phyloP scores from a whole-genome alignment of 1,140 invertebrate species.

The Euura lappo region DNA sequence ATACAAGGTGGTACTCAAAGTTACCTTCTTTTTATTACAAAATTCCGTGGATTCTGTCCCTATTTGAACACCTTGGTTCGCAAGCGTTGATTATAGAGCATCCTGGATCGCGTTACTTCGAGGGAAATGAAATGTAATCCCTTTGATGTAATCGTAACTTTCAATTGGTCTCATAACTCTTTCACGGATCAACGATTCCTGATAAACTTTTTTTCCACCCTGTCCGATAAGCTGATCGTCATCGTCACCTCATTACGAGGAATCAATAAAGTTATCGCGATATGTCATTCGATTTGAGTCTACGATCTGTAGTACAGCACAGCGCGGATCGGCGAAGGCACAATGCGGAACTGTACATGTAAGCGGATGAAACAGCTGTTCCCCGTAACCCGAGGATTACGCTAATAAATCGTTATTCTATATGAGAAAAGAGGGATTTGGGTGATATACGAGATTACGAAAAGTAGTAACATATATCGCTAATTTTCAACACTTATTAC shows the following conservation, averaged over 20 bases:
- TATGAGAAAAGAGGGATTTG: too few relatives aligned
- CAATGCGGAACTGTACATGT: neutral
- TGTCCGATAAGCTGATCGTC: too few relatives aligned
- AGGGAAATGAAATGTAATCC: neutral
- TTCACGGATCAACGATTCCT: too few relatives aligned
- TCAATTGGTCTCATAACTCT: too few relatives aligned
- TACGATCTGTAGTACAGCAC: too few relatives aligned
- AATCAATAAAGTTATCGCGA: too few relatives aligned
- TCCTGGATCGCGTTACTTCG: neutral
- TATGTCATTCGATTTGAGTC: too few relatives aligned
- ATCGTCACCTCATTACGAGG: too few relatives aligned
- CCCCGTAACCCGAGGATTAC: neutral
- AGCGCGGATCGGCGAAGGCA: neutral
- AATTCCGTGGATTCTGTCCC: too few relatives aligned
- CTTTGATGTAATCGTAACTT: neutral
- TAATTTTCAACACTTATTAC: slow-evolving; percentile 1
- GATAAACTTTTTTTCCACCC: too few relatives aligned
- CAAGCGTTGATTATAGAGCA: neutral
- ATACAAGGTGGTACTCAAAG: neutral
- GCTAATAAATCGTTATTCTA: neutral
- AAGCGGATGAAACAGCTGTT: neutral
- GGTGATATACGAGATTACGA: too few relatives aligned
- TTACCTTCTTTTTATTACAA: neutral
- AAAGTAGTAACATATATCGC: neutral
- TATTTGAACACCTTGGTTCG: neutral